Evolutionary conservation across 2,113 vertebrate genomes (phyloP), one percentile per base, ranked within the genome.

Genomic region (Mormyrus iriodes): DNA sequence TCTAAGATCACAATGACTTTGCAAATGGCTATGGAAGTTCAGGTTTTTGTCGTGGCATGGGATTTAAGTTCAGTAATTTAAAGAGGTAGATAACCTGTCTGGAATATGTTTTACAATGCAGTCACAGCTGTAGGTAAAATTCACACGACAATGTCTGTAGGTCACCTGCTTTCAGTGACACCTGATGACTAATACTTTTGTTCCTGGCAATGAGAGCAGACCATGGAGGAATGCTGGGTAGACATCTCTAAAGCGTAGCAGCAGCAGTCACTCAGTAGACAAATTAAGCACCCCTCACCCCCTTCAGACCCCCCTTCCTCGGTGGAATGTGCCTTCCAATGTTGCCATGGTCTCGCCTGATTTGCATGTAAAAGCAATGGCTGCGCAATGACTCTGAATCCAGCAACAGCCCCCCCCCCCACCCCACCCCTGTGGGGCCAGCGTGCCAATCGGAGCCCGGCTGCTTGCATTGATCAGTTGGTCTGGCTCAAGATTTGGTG

Each of bases 301-400:
- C 55, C 73, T 15, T 42, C 15, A 79, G 13, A 79, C 73, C 27
- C 69, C 13, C 69, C 73, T 15, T 19, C 73, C 83, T 8, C 9
- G 0, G 19, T 85, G 83, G 83, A 85, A 85, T 85, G 83, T 85
- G 83, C 42, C 19, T 27, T 85, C 44, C 83, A 85, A 10, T 49
- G 83, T 85, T 51, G n/a, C 83, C 48, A 85, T 51, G 83, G 44
- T 51, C 83, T n/a, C 27, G 24, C 44, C 48, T 51, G 42, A 85
- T 85, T 85, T 85, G 24, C 83, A 85, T 85, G 48, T 85, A 49
- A 85, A 85, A 51, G 83, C 83, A 21, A 49, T 24, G 21, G 24
- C 42, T 48, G 19, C 21, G 3, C 42, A 3, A 4, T 48, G 44
- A 17, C 44, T 85, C 9, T 48, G 44, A 44, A 49, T 15, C 4